Base-by-base conservation (phyloP, 2,888 invertebrate genomes). In the Polydrusus pterygomalis region DNA sequence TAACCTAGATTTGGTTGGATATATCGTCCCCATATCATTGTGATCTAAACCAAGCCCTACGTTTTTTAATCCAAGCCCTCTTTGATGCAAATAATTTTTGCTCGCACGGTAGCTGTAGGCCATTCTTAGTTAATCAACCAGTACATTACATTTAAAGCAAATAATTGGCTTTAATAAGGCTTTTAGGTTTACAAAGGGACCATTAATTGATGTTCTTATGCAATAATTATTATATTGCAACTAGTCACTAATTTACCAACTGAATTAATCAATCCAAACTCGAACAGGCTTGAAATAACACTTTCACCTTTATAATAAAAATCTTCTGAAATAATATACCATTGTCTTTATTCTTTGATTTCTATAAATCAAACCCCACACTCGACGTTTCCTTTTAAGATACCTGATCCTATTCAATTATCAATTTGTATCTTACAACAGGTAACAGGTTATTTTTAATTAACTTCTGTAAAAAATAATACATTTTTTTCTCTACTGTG, bases 351-450 rank as follows among this genome's bases (percentile, higher is more conserved):
- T 47, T 20, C 58, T 43, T 11, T 47, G 62, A 68, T 68, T 73
- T 65, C 60, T 43, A 73, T 73, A 62, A 73, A 73, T 73, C 73
- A 73, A 73, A 72, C 62, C 62, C 43, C 18, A 45, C 20, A 64
- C 34, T 30, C 45, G 72, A 65, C 65, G 49, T 73, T 73, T 73
- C 73, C 68, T 67, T 60, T 58, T 60, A 34, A 73, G 73, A 73
- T 73, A 68, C 60, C 73, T 60, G 67, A 65, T 68, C 30, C 58
- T 25, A 58, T 67, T 68, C 18, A 67, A 73, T 73, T 73, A 73
- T 47, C 49, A 60, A 60, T 60, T 62, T 73, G 67, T 73, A 30
- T 40, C 45, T 43, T 43, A 13, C 6, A 25, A 58, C 67, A 73
- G 72, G 72, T 72, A 51, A 65, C 67, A 73, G 72, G 72, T 72